These are phyloP conservation scores for Brachionus asplanchnoidis DNA, from an alignment of 1,140 invertebrate species.

Conservation along the genomic window DNA sequence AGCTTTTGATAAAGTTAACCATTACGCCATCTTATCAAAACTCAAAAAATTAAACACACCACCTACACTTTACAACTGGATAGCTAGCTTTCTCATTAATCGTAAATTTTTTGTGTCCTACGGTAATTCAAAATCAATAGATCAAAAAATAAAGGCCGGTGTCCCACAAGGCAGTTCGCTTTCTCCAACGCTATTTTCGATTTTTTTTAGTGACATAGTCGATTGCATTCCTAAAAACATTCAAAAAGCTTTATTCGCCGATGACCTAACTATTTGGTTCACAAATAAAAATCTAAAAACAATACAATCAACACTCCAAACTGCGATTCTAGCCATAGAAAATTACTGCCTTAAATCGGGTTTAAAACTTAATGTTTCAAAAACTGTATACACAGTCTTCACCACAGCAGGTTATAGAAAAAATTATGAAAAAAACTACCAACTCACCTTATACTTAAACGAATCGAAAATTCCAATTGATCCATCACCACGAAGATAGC, in stretches of 20 bases:
- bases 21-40: neutral
- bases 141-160: neutral
- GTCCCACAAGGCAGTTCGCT: neutral
- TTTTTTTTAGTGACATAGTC: neutral
- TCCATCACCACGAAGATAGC: neutral
- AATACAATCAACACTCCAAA: neutral
- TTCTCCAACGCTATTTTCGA: neutral
- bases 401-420: no score
- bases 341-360: neutral
- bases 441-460: neutral
- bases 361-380: neutral
- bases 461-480: neutral
- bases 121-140: neutral
- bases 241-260: no score
- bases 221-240: neutral
- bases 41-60: neutral
- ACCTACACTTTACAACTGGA: neutral
- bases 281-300: neutral
- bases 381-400: no score
- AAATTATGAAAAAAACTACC: neutral
- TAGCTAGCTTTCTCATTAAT: neutral
- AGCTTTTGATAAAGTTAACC: conserved; percentile 9
- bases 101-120: neutral
- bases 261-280: no score
- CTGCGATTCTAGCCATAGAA: neutral